Evolutionary conservation across 1,140 invertebrate genomes (phyloP), one percentile per base, ranked within the genome.

Genomic region (Leptoteleia sp.): DNA sequence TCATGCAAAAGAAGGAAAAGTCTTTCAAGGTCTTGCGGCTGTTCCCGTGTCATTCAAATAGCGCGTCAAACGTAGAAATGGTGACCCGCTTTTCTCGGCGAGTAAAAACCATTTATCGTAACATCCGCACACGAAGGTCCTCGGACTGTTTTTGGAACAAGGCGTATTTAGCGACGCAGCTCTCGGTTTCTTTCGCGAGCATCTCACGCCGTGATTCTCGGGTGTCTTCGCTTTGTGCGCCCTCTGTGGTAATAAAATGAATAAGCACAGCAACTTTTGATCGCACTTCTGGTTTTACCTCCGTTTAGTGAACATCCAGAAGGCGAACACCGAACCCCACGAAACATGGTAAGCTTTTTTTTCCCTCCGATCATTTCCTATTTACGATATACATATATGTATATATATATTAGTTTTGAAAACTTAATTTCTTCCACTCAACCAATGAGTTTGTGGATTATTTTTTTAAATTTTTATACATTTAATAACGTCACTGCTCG

Each of bases 191-290:
- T 77, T 59, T 43, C 61, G 45, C 50, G 40, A 62, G 15, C 52
- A 38, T 79, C 76, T 57, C 29, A 22, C 65, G 9, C 45, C 72
- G 48, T 62, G 67, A 84, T 82, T 88, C 82, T 83, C 82, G 82
- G 77, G 79, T 88, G 76, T 81, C 82, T 77, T 45, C 80, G 88
- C 89, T 81, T 82, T 37, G 35, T 88, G 91, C 92, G 93, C 92
- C 93, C 92, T 93, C 93, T 93, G 90, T 91, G 88, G 88, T 89
- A 91, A 93, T 93, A 93, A 94, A 93, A 93, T 92, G 91, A 91
- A 91, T 90, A 89, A 88, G 89, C 90, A 87, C 90, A 89, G 90
- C 90, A 89, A 89, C 89, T 89, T 90, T 87, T 89, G 90, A 91
- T 91, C 92, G 92, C 93, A 94, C 92, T 94, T 93, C 92, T 93